These are phyloP conservation scores for Spodoptera picta DNA, from an alignment of 2,888 invertebrate species.

Conservation along the genomic window DNA sequence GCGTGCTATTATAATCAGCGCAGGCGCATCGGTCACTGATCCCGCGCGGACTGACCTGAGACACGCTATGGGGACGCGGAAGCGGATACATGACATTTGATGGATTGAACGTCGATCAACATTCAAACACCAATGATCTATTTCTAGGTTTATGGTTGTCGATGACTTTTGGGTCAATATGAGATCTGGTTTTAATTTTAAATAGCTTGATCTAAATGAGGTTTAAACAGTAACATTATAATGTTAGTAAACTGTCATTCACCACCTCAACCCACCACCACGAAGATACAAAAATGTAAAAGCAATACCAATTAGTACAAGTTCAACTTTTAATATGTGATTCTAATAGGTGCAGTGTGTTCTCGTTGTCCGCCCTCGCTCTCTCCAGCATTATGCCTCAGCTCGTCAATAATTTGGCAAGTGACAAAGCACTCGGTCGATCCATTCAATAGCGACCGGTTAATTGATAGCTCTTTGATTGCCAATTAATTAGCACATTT, in stretches of 20 bases:
- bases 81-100: constrained; percentile 32
- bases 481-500: constrained; percentile 47
- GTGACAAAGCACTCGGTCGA: constrained; percentile 40
- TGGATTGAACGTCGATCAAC: constrained; percentile 14
- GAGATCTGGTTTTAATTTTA: too few relatives aligned
- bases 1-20: constrained; percentile 42
- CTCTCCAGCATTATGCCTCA: constrained; percentile 4
- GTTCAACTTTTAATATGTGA: too few relatives aligned
- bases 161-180: background rate
- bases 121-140: background rate
- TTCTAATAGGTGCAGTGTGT: too few relatives aligned
- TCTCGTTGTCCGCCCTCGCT: constrained; percentile 4
- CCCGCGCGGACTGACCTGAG: constrained; percentile 22
- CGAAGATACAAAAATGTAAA: too few relatives aligned
- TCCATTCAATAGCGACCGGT: constrained; percentile 40
- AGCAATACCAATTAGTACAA: too few relatives aligned
- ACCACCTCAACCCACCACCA: too few relatives aligned
- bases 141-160: too few relatives aligned
- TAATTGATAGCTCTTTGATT: constrained; percentile 49
- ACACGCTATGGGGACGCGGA: constrained; percentile 31
- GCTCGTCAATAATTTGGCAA: constrained; percentile 41
- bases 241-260: too few relatives aligned
- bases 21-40: constrained; percentile 52
- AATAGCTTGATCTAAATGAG: too few relatives aligned
- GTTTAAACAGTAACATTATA: too few relatives aligned